Percentiles rank a stretch among this genome's conserved stretches.
These are phyloP conservation scores for Dione juno DNA, from an alignment of 2,888 invertebrate genomes.

Conservation along the genomic window DNA sequence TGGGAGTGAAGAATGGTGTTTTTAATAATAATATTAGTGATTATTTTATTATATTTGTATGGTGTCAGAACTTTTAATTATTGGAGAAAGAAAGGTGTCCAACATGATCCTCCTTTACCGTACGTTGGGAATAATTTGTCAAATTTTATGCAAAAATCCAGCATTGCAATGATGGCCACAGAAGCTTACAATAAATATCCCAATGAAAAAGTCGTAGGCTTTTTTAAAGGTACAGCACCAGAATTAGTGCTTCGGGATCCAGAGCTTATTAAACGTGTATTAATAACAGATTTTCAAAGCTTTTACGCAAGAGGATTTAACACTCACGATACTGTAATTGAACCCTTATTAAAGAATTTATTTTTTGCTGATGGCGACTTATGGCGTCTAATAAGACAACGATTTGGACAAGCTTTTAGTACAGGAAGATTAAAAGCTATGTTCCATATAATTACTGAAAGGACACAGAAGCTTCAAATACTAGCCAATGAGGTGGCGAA, in stretches of 20 bases:
- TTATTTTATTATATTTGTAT: constrained; percentile 58
- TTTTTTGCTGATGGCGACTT: constrained; percentile 74
- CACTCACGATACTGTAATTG: constrained; percentile 64
- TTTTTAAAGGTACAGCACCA: constrained; percentile 62
- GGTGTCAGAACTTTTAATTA: constrained; percentile 64
- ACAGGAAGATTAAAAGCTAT: constrained; percentile 72
- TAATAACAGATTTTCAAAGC: constrained; percentile 66
- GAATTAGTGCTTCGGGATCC: constrained; percentile 72
- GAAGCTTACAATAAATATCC: constrained; percentile 67
- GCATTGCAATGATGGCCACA: constrained; percentile 67
- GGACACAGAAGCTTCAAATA: constrained; percentile 67
- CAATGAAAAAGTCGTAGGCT: constrained; percentile 70
- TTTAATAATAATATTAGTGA: constrained; percentile 49
- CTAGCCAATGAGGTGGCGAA: constrained; percentile 60
- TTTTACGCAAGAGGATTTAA: constrained; percentile 68
- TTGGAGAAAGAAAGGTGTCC: constrained; percentile 68
- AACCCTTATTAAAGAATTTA: constrained; percentile 69
- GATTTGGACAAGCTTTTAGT: constrained; percentile 73
- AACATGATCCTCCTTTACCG: constrained; percentile 66
- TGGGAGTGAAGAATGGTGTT: constrained; percentile 50
- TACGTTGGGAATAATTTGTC: constrained; percentile 65
- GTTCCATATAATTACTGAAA: constrained; percentile 72
- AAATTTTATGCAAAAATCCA: constrained; percentile 63
- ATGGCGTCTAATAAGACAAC: constrained; percentile 70
- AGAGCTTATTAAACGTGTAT: constrained; percentile 66